Base-by-base conservation (phyloP, 2,797 vertebrate genomes). In the Linurgus olivaceus region DNA sequence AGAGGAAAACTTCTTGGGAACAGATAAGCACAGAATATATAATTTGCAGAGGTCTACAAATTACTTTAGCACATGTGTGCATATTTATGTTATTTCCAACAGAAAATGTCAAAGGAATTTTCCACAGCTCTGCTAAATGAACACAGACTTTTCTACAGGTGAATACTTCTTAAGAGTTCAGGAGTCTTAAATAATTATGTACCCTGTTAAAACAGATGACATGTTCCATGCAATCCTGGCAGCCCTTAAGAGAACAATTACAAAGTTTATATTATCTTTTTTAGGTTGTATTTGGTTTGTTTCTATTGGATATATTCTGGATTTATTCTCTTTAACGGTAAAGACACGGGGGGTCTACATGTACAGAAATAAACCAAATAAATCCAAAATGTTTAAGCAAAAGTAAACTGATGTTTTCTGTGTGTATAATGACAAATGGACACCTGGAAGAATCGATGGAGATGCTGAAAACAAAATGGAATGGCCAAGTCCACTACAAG, bases 41-140 rank as follows among this genome's bases (percentile, higher is more conserved):
- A 58, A 57, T 86, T 87, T 6, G 0, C 50, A 74, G 75, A 81
- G 16, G 6, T 66, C 17, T 67, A 37, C 48, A 75, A 85, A 84
- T 92, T 14, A 55, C 61, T 87, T 87, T 48, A 86, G 29, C 86
- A 92, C 10, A 58, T 42, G 26, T 80, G 45, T 58, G 59, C 17
- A 50, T 19, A 42, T 61, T 83, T 80, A 38, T 33, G 50, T 28
- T 61, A 13, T 35, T 82, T 88, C 45, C 82, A 68, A 76, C 45
- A 68, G 47, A 96, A 94, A 94, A 68, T 23, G 42, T 28, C 70
- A 86, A 75, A 83, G 28, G 42, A 78, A 47, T 91, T 94, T 86
- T 86, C 73, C 29, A 52, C 10, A 33, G n/a, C 25, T 88, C 67
- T 90, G 45, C 26, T 90, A 93, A 75, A 77, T 50, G 72, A 85